Evolutionary conservation across 1,140 invertebrate species (phyloP).

Genomic region (Drosophila truncata): DNA sequence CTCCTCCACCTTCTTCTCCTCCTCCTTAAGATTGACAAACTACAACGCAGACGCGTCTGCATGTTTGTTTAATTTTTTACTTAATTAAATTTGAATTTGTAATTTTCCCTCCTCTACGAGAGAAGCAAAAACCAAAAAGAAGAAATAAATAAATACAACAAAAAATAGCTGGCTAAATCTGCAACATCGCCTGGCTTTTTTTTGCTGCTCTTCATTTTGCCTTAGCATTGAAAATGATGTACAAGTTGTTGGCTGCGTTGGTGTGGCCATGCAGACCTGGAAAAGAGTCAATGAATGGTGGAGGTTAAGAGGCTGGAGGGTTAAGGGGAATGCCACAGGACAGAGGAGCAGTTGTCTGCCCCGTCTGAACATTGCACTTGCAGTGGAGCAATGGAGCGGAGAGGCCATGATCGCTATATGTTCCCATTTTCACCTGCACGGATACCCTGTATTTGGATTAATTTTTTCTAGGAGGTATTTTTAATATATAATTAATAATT

Average conservation of each 20-base stretch:
- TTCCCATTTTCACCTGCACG: not conserved
- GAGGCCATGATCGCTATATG: conserved; percentile 11
- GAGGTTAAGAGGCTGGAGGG: conserved; percentile 13
- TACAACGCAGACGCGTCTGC: conserved; percentile 79
- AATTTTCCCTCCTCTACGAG: conserved; percentile 74
- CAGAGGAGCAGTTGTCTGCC: conserved; percentile 35
- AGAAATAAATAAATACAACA: conserved; percentile 29
- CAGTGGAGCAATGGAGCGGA: conserved; percentile 29
- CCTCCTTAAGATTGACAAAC: conserved; percentile 60
- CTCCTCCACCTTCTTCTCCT: not conserved
- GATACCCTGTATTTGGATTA: conserved; percentile 6
- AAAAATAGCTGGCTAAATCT: conserved; percentile 66
- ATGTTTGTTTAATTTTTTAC: conserved; percentile 83
- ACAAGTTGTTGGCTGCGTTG: conserved; percentile 78
- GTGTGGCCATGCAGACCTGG: conserved; percentile 65
- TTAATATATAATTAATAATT: not conserved
- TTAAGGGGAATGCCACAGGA: not conserved
- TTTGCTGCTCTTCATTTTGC: conserved; percentile 69
- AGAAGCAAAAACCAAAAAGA: not conserved
- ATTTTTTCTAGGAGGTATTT: too few species aligned
- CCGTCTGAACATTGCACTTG: conserved; percentile 41
- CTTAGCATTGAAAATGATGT: conserved; percentile 82
- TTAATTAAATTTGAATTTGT: conserved; percentile 85
- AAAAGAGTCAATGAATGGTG: conserved; percentile 41
- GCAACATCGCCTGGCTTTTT: conserved; percentile 40